Evolutionary conservation across 1,140 invertebrate genomes (phyloP), one percentile per base, ranked within the genome.

Genomic region (Diachasma alloeum): DNA sequence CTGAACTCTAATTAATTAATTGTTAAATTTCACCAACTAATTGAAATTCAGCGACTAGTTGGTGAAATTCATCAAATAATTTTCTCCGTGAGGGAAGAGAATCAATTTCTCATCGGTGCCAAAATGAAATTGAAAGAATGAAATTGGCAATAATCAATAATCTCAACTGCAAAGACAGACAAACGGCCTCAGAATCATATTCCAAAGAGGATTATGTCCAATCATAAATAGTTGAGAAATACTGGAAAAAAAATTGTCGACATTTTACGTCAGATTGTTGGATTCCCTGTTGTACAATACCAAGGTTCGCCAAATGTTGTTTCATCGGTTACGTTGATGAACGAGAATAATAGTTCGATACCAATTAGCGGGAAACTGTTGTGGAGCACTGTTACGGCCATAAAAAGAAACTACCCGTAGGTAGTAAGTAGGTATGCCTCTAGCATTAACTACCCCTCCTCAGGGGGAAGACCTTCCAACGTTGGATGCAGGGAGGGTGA

Each of bases 321-420:
- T 81, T 83, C 82, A 78, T 77, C 78, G 79, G 79, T 63, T 63
- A 59, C 77, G 84, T 86, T 83, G 81, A 85, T 83, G 82, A 85
- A 80, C 78, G 83, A 77, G 79, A 88, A 85, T 90, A 90, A 88
- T 85, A 88, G 89, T 89, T 88, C 87, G 86, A 89, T 89, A 88
- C 86, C 88, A 89, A 89, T 89, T 89, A 89, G 87, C 83, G 83
- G 85, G 82, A 83, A 88, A 87, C 85, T 85, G 84, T 80, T 83
- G 48, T 68, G 42, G 46, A 31, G 76, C 67, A 75, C 80, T 69
- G 82, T 84, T 81, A 79, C 78, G 82, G 74, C 81, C 81, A 84
- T 89, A 89, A 89, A 89, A 89, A 88, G 86, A 89, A 89, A 89
- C 85, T 88, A 83, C 85, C 83, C 72, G 87, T 87, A 84, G 88